Evolutionary conservation across 2,113 vertebrate species (phyloP), one percentile per base, ranked within the genome.

Genomic region (Marcusenius ussheri): DNA sequence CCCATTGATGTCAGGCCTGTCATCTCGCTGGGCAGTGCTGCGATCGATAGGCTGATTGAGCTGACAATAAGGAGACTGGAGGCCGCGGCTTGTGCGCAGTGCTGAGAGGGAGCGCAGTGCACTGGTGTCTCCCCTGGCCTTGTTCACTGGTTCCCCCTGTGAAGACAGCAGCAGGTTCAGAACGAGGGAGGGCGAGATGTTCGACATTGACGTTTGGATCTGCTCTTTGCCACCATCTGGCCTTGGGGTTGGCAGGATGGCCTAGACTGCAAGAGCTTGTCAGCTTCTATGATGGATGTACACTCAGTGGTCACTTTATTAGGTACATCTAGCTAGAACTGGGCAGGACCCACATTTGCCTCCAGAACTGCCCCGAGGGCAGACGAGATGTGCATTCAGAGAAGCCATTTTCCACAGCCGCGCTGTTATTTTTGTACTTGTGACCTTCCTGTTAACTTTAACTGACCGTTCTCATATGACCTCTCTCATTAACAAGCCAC

Each of bases 41-140:
- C 85, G 50, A 56, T 87, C 85, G 49, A 87, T 87, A 51, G 50
- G 85, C 47, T 51, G 85, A 87, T 87, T 53, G 50, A 87, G 49
- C 47, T 87, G 85, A 53, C 27, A 87, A 87, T 31, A 87, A 87
- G 47, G 50, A 10, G 4, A 3, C 4, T 19, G 35, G 74, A 19
- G 74, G 74, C 35, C 15, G 15, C 6, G 2, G 45, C 45, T 0
- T 31, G 83, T 5, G 11, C 9, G 2, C 83, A 46, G 83, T 2
- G 83, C 83, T 15, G 3, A 27, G 83, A 27, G 83, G 0, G 7
- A n/a, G 0, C n/a, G n/a, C 4, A 3, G 21, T 31, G 5, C n/a
- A 27, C 46, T 5, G 15, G 74, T 31, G 1, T 70, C 13, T 70
- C 10, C 62, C 62, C 62, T 31, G 62, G n/a, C 10, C 62, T 31